Base-by-base conservation (phyloP, 2,113 vertebrate species). In the Calyptomena viridis region DNA sequence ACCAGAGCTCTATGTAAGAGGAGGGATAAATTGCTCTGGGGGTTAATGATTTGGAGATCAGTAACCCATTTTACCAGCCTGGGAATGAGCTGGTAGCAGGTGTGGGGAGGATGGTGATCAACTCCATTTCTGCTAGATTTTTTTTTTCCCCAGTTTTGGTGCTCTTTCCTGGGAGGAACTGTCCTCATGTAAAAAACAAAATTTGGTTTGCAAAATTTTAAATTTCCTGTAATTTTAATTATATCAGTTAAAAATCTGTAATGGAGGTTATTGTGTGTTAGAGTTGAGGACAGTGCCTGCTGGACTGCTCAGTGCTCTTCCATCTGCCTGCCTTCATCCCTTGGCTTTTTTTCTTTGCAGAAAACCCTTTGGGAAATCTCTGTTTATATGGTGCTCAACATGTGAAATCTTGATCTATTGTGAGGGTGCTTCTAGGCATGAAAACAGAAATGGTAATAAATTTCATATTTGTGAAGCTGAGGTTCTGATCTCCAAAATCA, bases 1-100 rank as follows among this genome's bases (percentile, higher is more conserved):
- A 1, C 25, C 35, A 59, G 52, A 39, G 31, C 28, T 84, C 25
- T 1, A 0, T 31, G 12, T 14, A 19, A 69, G 13, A 17, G n/a
- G 27, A 39, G 44, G 30, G 40, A 12, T 11, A 10, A 63, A 3
- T 23, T 72, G 9, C 27, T 76, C 28, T 73, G 63, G 50, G 31
- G 5, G 52, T 42, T 80, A 63, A 8, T 40, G 37, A 16, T 68
- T 82, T 72, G 82, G 55, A 66, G 60, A 71, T 63, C 49, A 67
- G 18, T 17, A 81, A 75, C 35, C 15, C 11, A 22, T 87, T 63
- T 71, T 20, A 63, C 42, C 27, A 67, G 59, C 37, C 50, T 76
- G 50, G 28, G 46, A 18, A 5, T 0, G 1, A 22, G 5, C 31
- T 49, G 49, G n/a, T 15, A 12, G 47, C 14, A 59, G 12, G 3